These are phyloP conservation scores for Psococerastis gibbosa DNA, from an alignment of 2,888 invertebrate species.

Conservation along the genomic window DNA sequence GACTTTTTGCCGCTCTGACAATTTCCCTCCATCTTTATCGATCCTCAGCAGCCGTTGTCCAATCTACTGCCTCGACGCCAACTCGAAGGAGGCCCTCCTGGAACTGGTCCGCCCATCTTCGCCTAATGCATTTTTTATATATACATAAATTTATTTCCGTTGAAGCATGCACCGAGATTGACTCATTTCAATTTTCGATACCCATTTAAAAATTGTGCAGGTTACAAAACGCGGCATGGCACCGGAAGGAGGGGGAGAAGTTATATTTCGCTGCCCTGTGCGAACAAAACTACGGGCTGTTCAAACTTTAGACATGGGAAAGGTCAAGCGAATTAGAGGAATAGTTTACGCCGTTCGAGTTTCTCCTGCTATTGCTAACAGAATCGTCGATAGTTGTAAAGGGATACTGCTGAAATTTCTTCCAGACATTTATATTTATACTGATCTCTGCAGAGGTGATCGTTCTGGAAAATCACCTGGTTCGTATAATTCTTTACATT, in stretches of 20 bases:
- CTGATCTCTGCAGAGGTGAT: conserved; percentile 77
- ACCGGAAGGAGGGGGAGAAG: conserved; percentile 85
- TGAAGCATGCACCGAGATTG: too few relatives aligned
- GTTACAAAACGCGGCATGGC: conserved; percentile 38
- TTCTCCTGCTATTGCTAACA: conserved; percentile 82
- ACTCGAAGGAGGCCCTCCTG: too few relatives aligned
- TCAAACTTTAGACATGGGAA: conserved; percentile 39
- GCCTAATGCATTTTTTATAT: too few relatives aligned
- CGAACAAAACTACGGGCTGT: conserved; percentile 64
- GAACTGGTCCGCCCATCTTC: too few relatives aligned
- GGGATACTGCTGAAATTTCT: conserved; percentile 75
- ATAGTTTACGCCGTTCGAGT: conserved; percentile 76
- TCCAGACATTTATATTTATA: conserved; percentile 88
- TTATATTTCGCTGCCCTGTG: conserved; percentile 76
- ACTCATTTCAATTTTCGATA: too few relatives aligned
- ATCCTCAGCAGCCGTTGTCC: too few relatives aligned
- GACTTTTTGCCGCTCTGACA: too few relatives aligned
- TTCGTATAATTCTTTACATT: conserved; percentile 15
- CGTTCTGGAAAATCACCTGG: conserved; percentile 75
- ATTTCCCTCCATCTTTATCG: too few relatives aligned
- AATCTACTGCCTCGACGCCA: too few relatives aligned
- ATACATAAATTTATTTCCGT: too few relatives aligned
- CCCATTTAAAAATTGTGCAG: too few relatives aligned
- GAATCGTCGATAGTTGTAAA: conserved; percentile 86
- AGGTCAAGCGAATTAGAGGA: conserved; percentile 86